Percentiles rank a stretch among this genome's conserved stretches.
These are phyloP conservation scores for Drosophila borealis DNA, from an alignment of 2,888 invertebrate genomes.

Conservation along the genomic window DNA sequence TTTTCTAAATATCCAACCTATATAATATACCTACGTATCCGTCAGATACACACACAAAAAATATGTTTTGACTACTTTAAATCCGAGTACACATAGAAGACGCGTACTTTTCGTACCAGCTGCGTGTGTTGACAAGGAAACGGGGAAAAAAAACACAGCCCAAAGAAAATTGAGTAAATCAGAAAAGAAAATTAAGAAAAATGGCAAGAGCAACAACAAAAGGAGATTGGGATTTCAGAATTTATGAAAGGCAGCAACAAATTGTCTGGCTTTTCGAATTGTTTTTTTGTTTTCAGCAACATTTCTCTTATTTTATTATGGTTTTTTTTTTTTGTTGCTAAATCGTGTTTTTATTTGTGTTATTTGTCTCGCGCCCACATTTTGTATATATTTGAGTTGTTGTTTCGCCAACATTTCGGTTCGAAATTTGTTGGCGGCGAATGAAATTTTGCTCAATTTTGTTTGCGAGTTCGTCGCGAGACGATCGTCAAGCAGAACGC, in stretches of 20 bases:
- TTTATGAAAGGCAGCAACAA: slow-evolving; percentile 41
- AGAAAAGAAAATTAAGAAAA: slow-evolving; percentile 50
- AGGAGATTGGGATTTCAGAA: slow-evolving; percentile 21
- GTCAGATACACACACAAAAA: slow-evolving; percentile 23
- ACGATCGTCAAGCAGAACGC: slow-evolving; percentile 63
- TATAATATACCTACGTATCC: neutral
- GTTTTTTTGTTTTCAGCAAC: slow-evolving; percentile 55
- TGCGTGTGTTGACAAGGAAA: slow-evolving; percentile 35
- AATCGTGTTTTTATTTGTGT: slow-evolving; percentile 5
- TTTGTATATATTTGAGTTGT: slow-evolving; percentile 48
- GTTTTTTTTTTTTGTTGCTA: slow-evolving; percentile 14
- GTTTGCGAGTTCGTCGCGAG: slow-evolving; percentile 74
- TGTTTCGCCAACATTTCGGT: slow-evolving; percentile 57
- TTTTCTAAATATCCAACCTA: neutral
- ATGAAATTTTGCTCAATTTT: slow-evolving; percentile 68
- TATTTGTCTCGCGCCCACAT: slow-evolving; percentile 52
- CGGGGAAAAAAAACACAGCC: slow-evolving; percentile 2
- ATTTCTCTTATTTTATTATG: slow-evolving; percentile 14
- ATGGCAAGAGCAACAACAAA: slow-evolving; percentile 28
- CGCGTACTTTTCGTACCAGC: neutral
- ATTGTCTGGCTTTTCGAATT: slow-evolving; percentile 42
- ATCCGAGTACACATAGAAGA: slow-evolving; percentile 11
- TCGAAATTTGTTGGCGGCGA: slow-evolving; percentile 36
- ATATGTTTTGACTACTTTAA: slow-evolving; percentile 21
- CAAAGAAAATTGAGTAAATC: slow-evolving; percentile 20